Evolutionary conservation across 37 sponge, comb jelly and placozoan genomes (phyloP), one percentile per base, ranked within the genome.

Genomic region (Petrosia ficiformis): DNA sequence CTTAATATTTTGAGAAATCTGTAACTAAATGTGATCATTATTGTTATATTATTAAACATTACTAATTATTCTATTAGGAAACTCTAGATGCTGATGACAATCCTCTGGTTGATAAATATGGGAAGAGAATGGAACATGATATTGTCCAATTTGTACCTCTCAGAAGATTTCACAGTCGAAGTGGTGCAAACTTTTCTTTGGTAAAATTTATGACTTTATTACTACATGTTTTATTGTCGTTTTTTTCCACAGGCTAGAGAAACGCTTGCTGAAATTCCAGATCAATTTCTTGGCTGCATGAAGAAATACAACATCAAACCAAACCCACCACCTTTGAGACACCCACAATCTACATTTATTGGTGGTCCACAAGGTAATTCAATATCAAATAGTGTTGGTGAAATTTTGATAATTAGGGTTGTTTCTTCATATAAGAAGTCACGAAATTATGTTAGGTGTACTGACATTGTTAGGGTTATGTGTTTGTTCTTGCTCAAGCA

Each of bases 131-230:
- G 95, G 29, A 30, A 3, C 48, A 92, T 40, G 95, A 94, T 70
- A 94, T 94, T 73, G 95, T 94, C 2, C 95, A 94, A 92, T 94
- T 94, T 84, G 91, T 94, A 1, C 89, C 95, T 0, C 70, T 94
- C 19, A 69, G 86, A 65, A 59, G 84, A 38, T 77, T 90, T 25
- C 60, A 64, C 33, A 66, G 44, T 22, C 73, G 77, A 36, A 59
- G 71, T 33, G 82, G 77, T 35, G 78, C 77, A 14, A 74, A 80
- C 78, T 80, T 83, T 67, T 84, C 93, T 44, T 65, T 92, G 82
- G 93, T 92, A 37, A 33, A 25, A 48, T n/a, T n/a, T n/a, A n/a
- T n/a, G 16, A 2, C 30, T 4, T 5, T 5, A 19, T n/a, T 4
- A 2, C 1, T 33, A n/a, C 16, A 41, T 8, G 29, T 6, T 25